phyloP scores from a whole-genome alignment of 2,888 invertebrate species.

The Leucozona laternaria region DNA sequence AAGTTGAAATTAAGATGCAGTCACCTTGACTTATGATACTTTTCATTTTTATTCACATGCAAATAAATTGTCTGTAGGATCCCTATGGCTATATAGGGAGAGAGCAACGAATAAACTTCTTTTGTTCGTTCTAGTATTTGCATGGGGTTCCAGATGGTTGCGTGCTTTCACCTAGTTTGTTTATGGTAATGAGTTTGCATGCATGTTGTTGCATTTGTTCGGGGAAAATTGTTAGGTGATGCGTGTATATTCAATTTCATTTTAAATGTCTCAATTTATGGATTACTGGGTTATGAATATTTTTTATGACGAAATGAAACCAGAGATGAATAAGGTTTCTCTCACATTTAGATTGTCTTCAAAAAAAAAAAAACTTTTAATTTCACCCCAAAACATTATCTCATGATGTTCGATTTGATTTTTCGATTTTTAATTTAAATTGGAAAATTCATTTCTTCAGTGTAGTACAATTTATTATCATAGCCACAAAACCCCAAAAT shows the following conservation, averaged over 20 bases:
- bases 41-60: conserved; percentile 24
- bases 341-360: background rate
- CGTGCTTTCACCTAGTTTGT: conserved; percentile 58
- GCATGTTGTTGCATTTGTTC: conserved; percentile 31
- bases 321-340: background rate
- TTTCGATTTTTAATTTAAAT: background rate
- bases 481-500: conserved; percentile 17
- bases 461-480: background rate
- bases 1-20: conserved; percentile 1
- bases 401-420: background rate
- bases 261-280: conserved; percentile 19
- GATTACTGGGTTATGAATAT: conserved; percentile 12
- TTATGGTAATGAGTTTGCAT: conserved; percentile 29
- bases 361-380: background rate
- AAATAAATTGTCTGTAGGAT: background rate
- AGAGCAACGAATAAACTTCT: conserved; percentile 3
- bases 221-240: background rate
- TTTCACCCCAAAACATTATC: background rate
- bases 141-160: conserved; percentile 65
- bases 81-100: too few species aligned
- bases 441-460: background rate
- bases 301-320: background rate
- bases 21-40: conserved; percentile 33
- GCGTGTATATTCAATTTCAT: conserved; percentile 4
- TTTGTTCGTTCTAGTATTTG: conserved; percentile 44